These are phyloP conservation scores for Epizoanthus rinbou DNA, from an alignment of 92 coral and sea anemone species.

Conservation along the genomic window DNA sequence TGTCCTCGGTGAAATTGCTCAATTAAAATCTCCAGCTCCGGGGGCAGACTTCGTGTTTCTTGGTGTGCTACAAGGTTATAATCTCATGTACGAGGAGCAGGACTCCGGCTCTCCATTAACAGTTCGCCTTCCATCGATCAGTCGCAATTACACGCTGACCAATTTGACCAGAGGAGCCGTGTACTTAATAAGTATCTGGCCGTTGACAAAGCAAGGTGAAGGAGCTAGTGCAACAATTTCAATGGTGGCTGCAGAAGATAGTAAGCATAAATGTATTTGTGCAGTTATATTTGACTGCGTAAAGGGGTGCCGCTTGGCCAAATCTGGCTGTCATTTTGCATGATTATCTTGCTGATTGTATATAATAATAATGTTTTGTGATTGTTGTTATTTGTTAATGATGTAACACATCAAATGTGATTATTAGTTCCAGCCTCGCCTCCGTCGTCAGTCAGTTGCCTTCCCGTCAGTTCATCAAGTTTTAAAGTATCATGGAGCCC, in stretches of 20 bases:
- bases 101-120: neutral
- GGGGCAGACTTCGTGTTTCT: neutral
- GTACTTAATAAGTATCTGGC: neutral
- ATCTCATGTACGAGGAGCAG: neutral
- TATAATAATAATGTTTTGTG: neutral
- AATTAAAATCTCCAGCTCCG: neutral
- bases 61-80: neutral
- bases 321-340: too few relatives aligned
- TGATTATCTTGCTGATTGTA: neutral
- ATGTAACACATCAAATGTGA: neutral
- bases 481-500: neutral
- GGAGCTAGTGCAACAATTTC: neutral
- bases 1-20: too few relatives aligned
- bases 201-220: neutral
- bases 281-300: neutral
- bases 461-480: neutral
- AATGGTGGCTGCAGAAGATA: neutral
- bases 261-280: neutral
- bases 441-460: neutral
- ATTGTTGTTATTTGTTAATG: neutral
- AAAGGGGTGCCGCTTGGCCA: neutral
- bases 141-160: neutral
- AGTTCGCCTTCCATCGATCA: neutral
- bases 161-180: neutral
- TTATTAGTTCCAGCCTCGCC: constrained; percentile 20